Base-by-base conservation (phyloP, 92 coral and sea anemone genomes). In the Heteractis magnifica region DNA sequence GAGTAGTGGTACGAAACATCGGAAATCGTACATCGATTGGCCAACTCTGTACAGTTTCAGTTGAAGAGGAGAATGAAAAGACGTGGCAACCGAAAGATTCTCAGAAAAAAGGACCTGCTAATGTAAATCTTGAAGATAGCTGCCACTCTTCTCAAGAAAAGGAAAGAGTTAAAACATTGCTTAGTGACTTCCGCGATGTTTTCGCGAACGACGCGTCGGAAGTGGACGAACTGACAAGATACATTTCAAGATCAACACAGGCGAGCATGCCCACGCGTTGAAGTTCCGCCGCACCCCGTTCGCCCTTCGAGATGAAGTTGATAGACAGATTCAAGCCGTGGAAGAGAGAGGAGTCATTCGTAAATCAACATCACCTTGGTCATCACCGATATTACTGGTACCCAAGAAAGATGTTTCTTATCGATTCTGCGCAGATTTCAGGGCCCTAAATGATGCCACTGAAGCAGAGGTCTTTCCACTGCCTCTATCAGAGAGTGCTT, bases 261-360 rank as follows among this genome's bases (percentile, higher is more conserved):
- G 80, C 72, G 79, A 75, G 20, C 13, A 78, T 49, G 82, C 84
- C 16, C 90, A 90, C n/a, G 88, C 93, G 65, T 77, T 90, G 60
- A 90, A 82, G 82, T 87, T 87, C 51, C 79, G 86, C 52, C 82
- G 84, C 71, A 85, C 90, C 51, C 89, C 88, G 41, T 91, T 88
- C 34, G 81, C 88, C 44, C 84, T 88, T 59, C 87, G 91, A 41
- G 56, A 83, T 1, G 90, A 91, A 87, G 91, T 88, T 59, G 87
- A 82, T 53, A 56, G 76, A 70, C 86, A 83, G 78, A 83, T 84
- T 79, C 44, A 77, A 82, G 87, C 73, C 75, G 83, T 90, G 90
- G 82, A 87, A 62, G 82, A 82, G 75, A 77, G 86, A 53, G 56
- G 26, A 26, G 26, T 26, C 26, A 26, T 26, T 26, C 26, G 26